Base-by-base conservation (phyloP, 92 coral and sea anemone species). In the Paragorgia papillata region DNA sequence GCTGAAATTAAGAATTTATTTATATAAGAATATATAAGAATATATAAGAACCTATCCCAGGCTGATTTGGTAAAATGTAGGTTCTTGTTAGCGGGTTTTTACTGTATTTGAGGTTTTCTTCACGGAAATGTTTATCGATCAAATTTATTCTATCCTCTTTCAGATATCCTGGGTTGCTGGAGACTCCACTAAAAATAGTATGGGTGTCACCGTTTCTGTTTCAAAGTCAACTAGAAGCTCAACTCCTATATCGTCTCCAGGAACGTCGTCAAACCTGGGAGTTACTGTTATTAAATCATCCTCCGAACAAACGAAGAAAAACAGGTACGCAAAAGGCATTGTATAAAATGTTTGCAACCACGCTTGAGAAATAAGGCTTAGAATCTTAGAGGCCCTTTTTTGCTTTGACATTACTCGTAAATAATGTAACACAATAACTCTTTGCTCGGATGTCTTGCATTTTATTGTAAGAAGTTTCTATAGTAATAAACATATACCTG, bases 191-290 rank as follows among this genome's bases (percentile, higher is more conserved):
- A 60, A 79, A 62, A 56, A 88, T 54, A 78, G 75, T 9, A 94
- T 91, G 84, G 98, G 97, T n/a, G 83, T 79, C 58, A 92, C 97
- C 37, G 81, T 91, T 37, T 86, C 97, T 56, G 87, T 88, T 13
- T 84, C 87, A 55, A 88, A 56, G 62, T 56, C 62, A 14, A 6
- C 62, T 28, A 28, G 70, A 43, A 73, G 70, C 37, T 30, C 83
- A 26, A 49, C 31, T 18, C 59, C 81, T 0, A 79, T 88, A 34
- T 17, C 59, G 27, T 54, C 63, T 6, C 40, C 63, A 15, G 63
- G 50, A 0, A 29, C 78, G 4, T 24, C 62, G 9, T 25, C 87
- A 27, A 87, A 80, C 78, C 78, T 83, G 40, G 75, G 83, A 28
- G 92, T 85, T 12, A 92, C 97, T 6, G 96, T 92, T 27, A 79